These are phyloP conservation scores for Protodeltote pygarga DNA, from an alignment of 2,888 invertebrate species.

Conservation along the genomic window DNA sequence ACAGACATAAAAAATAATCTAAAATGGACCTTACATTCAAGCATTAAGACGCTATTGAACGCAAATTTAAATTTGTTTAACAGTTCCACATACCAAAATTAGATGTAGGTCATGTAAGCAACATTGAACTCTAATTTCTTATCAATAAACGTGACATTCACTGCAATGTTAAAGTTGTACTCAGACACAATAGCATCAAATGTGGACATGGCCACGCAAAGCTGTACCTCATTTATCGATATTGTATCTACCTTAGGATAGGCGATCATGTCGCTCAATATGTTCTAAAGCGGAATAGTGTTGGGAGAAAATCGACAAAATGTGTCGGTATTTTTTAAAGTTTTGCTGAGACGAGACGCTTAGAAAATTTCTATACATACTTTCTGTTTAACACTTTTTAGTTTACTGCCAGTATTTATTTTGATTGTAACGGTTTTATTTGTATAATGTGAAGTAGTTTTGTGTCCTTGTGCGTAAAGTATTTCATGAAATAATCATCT, in stretches of 20 bases:
- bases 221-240: constrained; percentile 68
- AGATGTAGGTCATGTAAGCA: constrained; percentile 2
- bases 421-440: too few species aligned
- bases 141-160: background rate
- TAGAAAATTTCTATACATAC: too few species aligned
- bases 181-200: constrained; percentile 49
- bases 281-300: constrained; percentile 20
- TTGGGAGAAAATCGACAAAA: constrained; percentile 17
- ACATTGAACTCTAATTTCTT: constrained; percentile 26
- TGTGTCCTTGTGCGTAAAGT: too few species aligned
- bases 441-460: too few species aligned
- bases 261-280: constrained; percentile 43
- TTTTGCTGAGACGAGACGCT: too few species aligned
- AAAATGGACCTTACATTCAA: constrained; percentile 22
- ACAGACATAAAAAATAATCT: background rate
- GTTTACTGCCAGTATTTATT: too few species aligned
- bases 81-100: constrained; percentile 6
- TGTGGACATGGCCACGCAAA: constrained; percentile 63
- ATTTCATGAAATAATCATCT: too few species aligned
- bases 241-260: constrained; percentile 57
- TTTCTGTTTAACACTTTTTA: too few species aligned
- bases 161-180: constrained; percentile 13
- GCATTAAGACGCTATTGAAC: background rate
- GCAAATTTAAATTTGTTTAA: constrained; percentile 18
- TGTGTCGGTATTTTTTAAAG: background rate